Conservation (phyloP, 2,113 vertebrate species). For the Pseudonaja textilis region DNA sequence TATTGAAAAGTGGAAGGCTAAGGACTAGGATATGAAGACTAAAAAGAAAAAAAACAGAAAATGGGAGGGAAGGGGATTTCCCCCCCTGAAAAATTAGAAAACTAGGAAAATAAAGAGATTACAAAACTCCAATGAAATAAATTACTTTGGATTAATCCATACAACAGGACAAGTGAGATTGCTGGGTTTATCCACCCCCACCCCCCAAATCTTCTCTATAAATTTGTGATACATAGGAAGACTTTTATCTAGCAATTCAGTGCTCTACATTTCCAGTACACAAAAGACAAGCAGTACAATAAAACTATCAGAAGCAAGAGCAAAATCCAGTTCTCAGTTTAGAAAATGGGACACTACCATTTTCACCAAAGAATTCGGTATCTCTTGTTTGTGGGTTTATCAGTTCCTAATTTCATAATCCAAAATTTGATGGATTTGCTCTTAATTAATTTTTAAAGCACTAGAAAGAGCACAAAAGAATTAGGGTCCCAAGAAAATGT, state of each 20-base stretch:
- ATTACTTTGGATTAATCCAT: not conserved
- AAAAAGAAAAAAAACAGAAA: not conserved
- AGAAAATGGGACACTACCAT: not conserved
- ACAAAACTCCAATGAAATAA: not conserved
- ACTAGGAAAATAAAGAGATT: not conserved
- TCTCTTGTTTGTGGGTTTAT: not conserved
- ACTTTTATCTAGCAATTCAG: not conserved
- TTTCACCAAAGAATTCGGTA: not conserved
- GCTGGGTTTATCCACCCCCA: not conserved
- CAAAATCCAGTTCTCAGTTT: not conserved
- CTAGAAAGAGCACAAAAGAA: not conserved
- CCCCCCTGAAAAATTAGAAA: not conserved
- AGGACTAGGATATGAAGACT: not conserved
- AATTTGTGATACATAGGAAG: not conserved
- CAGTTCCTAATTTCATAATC: not conserved
- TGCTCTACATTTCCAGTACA: not conserved
- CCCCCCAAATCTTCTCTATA: not conserved
- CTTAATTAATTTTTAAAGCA: not conserved
- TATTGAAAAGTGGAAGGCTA: not conserved
- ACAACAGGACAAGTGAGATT: not conserved
- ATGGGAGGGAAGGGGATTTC: not conserved
- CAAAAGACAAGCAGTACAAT: not conserved
- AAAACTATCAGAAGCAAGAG: not conserved
- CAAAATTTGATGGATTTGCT: not conserved
- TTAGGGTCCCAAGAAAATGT: not conserved